These are phyloP conservation scores for Colistium nudipinnis DNA, from an alignment of 2,113 vertebrate genomes.

Conservation along the genomic window DNA sequence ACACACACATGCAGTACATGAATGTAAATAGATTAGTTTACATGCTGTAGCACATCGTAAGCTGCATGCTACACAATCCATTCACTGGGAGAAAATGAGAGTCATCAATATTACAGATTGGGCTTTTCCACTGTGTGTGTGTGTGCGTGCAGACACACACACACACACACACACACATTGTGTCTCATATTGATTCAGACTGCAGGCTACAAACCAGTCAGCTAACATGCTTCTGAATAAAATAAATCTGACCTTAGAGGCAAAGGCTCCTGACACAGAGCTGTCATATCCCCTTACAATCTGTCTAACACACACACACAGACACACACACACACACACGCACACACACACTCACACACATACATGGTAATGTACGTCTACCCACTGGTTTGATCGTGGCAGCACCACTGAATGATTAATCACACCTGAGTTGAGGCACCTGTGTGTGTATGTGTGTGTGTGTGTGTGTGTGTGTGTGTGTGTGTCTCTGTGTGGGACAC, in stretches of 20 bases:
- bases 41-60: conserved; percentile 28
- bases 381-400: conserved; percentile 17
- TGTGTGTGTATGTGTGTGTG: conserved; percentile 16
- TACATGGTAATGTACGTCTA: conserved; percentile 18
- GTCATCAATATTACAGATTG: conserved; percentile 54
- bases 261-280: conserved; percentile 60
- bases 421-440: conserved; percentile 32
- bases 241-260: conserved; percentile 67
- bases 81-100: conserved; percentile 51
- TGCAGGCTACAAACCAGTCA: conserved; percentile 61
- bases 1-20: conserved; percentile 20
- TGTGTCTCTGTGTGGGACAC: neutral
- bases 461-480: neutral
- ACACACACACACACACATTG: too few species aligned
- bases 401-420: conserved; percentile 50
- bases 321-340: conserved; percentile 5
- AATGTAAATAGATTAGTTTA: conserved; percentile 47
- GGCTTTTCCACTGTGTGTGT: conserved; percentile 16
- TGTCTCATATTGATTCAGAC: conserved; percentile 65
- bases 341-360: conserved; percentile 11
- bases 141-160: too few species aligned
- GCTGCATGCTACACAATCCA: conserved; percentile 28
- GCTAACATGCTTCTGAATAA: conserved; percentile 62
- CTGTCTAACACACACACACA: conserved; percentile 3
- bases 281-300: conserved; percentile 61